These are phyloP conservation scores for Callithrix jacchus DNA, from an alignment of 2,113 vertebrate genomes.

Conservation along the genomic window DNA sequence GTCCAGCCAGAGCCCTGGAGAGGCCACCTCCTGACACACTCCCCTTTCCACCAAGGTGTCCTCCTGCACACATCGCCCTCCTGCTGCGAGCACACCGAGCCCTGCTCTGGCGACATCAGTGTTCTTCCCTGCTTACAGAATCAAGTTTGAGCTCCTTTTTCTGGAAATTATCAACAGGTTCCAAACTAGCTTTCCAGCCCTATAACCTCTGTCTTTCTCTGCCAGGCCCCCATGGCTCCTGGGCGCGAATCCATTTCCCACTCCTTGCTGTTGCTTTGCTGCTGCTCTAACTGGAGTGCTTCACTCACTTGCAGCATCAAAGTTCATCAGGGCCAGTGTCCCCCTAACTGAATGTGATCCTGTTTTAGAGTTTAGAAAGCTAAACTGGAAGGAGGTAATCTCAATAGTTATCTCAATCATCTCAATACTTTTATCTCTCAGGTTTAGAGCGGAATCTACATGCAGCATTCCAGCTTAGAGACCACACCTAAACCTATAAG, in stretches of 20 bases:
- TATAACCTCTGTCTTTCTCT: not conserved
- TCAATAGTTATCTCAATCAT: not conserved
- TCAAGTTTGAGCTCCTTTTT: not conserved
- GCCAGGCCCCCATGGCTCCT: not conserved
- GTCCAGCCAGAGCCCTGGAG: not conserved
- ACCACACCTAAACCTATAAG: not conserved
- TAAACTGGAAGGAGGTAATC: not conserved
- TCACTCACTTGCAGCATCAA: accelerated
- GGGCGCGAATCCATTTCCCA: accelerated
- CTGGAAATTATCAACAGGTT: not conserved
- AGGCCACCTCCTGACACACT: accelerated
- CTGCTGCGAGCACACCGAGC: not conserved
- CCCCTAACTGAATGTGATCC: not conserved
- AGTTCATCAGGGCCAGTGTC: not conserved
- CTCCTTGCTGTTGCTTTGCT: accelerated
- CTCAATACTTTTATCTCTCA: not conserved
- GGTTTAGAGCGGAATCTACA: not conserved
- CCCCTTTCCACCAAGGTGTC: not conserved
- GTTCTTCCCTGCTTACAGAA: not conserved
- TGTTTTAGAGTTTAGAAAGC: not conserved
- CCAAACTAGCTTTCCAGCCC: not conserved
- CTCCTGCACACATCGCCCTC: not conserved
- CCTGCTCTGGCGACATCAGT: accelerated
- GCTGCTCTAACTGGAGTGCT: not conserved
- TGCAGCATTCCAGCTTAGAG: not conserved